phyloP scores from a whole-genome alignment of 2,797 vertebrate species.

The Limnodromus scolopaceus region DNA sequence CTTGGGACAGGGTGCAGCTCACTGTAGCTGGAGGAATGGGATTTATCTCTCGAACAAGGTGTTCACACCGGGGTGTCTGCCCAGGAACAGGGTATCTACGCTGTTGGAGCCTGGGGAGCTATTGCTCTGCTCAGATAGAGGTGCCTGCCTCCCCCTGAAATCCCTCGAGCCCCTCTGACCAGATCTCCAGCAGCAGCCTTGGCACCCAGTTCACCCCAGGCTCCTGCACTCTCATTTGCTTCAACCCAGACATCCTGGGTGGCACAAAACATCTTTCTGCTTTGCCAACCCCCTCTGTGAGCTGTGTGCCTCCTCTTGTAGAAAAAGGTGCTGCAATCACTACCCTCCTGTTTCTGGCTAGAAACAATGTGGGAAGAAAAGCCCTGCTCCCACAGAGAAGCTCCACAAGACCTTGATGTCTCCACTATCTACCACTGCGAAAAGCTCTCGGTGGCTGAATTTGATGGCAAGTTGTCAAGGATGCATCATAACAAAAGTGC shows the following conservation, averaged over 20 bases:
- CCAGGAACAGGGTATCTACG: fast-evolving
- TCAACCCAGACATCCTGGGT: neutral
- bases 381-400: fast-evolving
- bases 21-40: neutral
- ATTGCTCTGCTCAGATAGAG: neutral
- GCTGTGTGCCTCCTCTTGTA: neutral
- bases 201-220: neutral
- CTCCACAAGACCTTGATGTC: neutral
- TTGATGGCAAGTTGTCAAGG: neutral
- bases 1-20: neutral
- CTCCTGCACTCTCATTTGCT: fast-evolving
- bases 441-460: neutral
- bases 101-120: neutral
- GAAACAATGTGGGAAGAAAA: fast-evolving
- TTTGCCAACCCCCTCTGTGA: neutral
- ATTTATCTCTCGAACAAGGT: neutral
- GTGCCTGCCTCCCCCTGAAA: neutral
- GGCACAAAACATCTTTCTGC: neutral
- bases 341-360: neutral
- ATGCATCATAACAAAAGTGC: neutral
- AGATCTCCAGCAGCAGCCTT: neutral
- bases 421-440: neutral
- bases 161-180: neutral
- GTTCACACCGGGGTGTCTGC: neutral
- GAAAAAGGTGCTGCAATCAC: neutral